Percentiles rank a stretch among this genome's conserved stretches.
These are phyloP conservation scores for Danionella cerebrum DNA, from an alignment of 2,113 vertebrate genomes.

Conservation along the genomic window DNA sequence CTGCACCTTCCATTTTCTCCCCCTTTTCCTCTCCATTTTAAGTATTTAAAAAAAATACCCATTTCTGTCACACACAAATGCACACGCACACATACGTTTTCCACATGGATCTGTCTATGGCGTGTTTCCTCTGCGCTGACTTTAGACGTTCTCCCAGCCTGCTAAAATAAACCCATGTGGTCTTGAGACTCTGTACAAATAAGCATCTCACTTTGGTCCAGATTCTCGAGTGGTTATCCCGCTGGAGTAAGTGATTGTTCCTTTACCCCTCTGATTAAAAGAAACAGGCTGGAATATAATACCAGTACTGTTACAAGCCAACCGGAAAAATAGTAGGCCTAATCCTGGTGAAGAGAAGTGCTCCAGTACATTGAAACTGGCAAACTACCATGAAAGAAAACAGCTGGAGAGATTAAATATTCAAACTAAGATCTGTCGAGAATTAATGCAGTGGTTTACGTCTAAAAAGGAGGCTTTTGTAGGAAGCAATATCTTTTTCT, in stretches of 20 bases:
- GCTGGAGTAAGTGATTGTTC: constrained; percentile 23
- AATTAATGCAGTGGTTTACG: no score
- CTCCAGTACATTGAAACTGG: constrained; percentile 3
- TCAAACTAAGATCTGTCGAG: no score
- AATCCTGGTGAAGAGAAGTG: constrained; percentile 23
- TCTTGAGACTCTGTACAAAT: constrained; percentile 31
- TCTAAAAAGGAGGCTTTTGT: constrained; percentile 10
- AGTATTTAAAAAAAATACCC: not conserved
- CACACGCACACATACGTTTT: not conserved
- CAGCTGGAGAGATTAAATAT: constrained; percentile 1
- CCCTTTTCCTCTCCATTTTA: not conserved
- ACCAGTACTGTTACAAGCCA: constrained; percentile 10
- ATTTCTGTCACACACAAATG: not conserved
- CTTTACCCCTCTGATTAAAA: constrained; percentile 36
- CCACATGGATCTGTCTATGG: constrained; percentile 4
- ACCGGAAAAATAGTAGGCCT: constrained; percentile 23
- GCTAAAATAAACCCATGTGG: constrained; percentile 38
- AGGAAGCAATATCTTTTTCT: no score
- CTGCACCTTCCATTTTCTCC: constrained; percentile 6
- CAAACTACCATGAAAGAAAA: constrained; percentile 21
- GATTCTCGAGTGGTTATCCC: not conserved
- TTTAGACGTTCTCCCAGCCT: constrained; percentile 22
- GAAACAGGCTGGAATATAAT: constrained; percentile 20
- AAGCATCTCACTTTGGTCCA: constrained; percentile 27
- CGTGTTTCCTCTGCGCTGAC: constrained; percentile 24